Conservation (phyloP, 2,797 vertebrate genomes). For the Yasuhikotakia modesta region DNA sequence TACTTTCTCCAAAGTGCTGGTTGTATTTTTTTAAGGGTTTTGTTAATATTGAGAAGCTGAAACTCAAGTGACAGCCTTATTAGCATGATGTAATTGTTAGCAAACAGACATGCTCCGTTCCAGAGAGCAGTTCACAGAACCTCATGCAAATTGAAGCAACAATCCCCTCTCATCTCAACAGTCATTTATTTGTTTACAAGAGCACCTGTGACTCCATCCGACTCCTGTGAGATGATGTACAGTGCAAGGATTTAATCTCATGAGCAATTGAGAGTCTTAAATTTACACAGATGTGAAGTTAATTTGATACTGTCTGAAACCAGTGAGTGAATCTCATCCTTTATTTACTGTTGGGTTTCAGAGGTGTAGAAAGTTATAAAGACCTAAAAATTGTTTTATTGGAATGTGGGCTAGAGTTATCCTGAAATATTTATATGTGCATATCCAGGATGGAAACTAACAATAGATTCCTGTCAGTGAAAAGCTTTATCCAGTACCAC, state of each 20-base stretch:
- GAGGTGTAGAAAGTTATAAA: constrained; percentile 28
- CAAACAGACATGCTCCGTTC: constrained; percentile 58
- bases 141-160: constrained; percentile 61
- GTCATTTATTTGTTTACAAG: constrained; percentile 54
- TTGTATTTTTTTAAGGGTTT: constrained; percentile 37
- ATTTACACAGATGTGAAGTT: constrained; percentile 26
- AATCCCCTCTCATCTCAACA: constrained; percentile 41
- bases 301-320: constrained; percentile 35
- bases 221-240: constrained; percentile 21
- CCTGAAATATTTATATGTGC: constrained; percentile 53
- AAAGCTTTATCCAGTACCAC: constrained; percentile 45
- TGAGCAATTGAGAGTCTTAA: constrained; percentile 21
- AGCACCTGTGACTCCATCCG: constrained; percentile 5
- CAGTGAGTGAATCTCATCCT: constrained; percentile 37
- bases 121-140: constrained; percentile 58
- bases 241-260: constrained; percentile 38
- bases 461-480: constrained; percentile 44
- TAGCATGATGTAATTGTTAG: constrained; percentile 61
- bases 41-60: constrained; percentile 40
- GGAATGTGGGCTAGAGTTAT: constrained; percentile 21
- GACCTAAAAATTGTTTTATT: constrained; percentile 36
- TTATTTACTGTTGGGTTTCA: constrained; percentile 25
- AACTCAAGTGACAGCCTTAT: constrained; percentile 52
- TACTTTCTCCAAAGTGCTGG: background rate
- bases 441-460: constrained; percentile 49